Evolutionary conservation across 1,140 invertebrate species (phyloP), one percentile per base, ranked within the genome.

Genomic region (Chironomus striatipennis): DNA sequence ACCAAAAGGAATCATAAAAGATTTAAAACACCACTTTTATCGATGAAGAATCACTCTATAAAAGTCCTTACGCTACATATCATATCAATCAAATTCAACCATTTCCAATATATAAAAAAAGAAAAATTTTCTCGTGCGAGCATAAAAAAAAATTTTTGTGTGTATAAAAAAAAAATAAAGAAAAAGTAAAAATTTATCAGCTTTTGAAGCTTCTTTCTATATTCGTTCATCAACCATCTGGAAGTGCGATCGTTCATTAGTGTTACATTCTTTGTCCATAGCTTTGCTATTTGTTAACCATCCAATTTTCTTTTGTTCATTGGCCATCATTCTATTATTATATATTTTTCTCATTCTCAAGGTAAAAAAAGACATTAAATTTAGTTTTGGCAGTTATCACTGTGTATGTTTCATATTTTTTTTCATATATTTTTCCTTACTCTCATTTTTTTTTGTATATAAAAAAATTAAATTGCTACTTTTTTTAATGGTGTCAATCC

Each of bases 321-420:
- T 70, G 47, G 47, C 47, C 20, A 70, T 70, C 17, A 21, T 70
- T 70, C 6, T 15, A 10, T 10, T 18, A 20, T 18, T 70, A 18
- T 20, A 20, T 18, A 7, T 18, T 70, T 9, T 8, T 18, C 18
- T 70, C 17, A 70, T 20, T n/a, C 9, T 70, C 47, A 70, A 18
- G 15, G 20, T 21, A 21, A 70, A 70, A 70, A 70, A 18, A 70
- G n/a, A 67, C 64, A 10, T 70, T 70, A 70, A 70, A 17, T 70
- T 70, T 70, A 70, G 65, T 70, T 70, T 70, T 70, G 65, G 65
- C 65, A 70, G 65, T 70, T 70, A 70, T 70, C 65, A 70, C 65
- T 70, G 65, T 70, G 12, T 70, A 18, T 34, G 24, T 34, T n/a
- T 34, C 24, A 34, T 34, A 34, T 2, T 2, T 34, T 34, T 34